phyloP scores from a whole-genome alignment of 53 echinoderm and acorn worm genomes.

The Patiria pectinifera region DNA sequence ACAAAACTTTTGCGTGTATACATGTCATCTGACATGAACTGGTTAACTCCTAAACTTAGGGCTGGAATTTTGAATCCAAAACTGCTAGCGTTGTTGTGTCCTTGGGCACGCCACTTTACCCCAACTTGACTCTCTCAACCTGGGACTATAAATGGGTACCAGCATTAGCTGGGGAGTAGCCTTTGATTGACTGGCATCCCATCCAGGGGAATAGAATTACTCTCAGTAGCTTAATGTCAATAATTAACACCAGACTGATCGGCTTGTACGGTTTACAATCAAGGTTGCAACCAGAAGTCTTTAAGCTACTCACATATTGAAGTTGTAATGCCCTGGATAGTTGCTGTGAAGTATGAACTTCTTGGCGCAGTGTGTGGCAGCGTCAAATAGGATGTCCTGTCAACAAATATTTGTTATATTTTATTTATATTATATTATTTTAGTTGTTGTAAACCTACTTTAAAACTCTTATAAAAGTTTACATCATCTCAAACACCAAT shows the following conservation, averaged over 20 bases:
- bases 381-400: constrained; percentile 97
- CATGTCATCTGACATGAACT: too few species aligned
- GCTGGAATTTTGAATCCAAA: too few species aligned
- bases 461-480: too few species aligned
- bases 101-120: too few species aligned
- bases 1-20: too few species aligned
- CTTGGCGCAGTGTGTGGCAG: constrained; percentile 90
- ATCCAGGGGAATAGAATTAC: not conserved
- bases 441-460: too few species aligned
- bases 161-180: not conserved
- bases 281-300: not conserved
- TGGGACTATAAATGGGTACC: too few species aligned
- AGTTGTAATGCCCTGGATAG: constrained; percentile 97
- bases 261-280: too few species aligned
- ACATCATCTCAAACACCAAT: not conserved
- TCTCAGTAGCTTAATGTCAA: not conserved
- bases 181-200: not conserved
- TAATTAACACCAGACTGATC: too few species aligned
- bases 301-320: constrained; percentile 92
- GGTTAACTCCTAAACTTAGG: too few species aligned
- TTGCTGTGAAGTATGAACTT: constrained; percentile 98
- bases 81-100: too few species aligned
- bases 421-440: not conserved
- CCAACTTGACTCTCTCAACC: too few species aligned
- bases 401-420: not conserved